Conservation (phyloP, 2,113 vertebrate species). For the Columba livia region DNA sequence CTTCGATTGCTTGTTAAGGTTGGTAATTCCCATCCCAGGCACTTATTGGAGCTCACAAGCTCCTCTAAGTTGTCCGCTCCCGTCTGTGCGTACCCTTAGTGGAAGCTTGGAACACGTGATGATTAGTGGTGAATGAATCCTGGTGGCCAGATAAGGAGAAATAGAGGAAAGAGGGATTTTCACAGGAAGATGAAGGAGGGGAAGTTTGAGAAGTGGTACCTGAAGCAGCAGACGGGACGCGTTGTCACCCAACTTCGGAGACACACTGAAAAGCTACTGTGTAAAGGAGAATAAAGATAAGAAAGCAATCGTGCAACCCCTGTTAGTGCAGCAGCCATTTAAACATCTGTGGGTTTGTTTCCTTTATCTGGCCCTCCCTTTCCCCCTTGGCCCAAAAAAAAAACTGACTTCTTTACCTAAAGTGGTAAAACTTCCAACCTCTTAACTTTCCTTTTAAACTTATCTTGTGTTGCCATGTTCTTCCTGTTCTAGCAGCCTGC, state of each 20-base stretch:
- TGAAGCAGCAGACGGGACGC: neutral
- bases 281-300: neutral
- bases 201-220: neutral
- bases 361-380: neutral
- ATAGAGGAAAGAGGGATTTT: neutral
- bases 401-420: neutral
- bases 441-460: neutral
- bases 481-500: neutral
- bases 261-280: neutral
- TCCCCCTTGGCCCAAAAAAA: neutral
- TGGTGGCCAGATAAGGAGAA: neutral
- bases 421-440: neutral
- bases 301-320: neutral
- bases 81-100: neutral
- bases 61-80: neutral
- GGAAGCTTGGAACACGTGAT: neutral
- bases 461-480: neutral
- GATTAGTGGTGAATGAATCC: neutral
- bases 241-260: neutral
- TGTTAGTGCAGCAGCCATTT: neutral
- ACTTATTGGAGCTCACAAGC: neutral
- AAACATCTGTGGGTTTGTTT: rapidly evolving
- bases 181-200: neutral
- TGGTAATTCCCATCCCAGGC: neutral
- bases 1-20: neutral